Base-by-base conservation (phyloP, 2,888 invertebrate species). In the Leptopterna dolabrata region DNA sequence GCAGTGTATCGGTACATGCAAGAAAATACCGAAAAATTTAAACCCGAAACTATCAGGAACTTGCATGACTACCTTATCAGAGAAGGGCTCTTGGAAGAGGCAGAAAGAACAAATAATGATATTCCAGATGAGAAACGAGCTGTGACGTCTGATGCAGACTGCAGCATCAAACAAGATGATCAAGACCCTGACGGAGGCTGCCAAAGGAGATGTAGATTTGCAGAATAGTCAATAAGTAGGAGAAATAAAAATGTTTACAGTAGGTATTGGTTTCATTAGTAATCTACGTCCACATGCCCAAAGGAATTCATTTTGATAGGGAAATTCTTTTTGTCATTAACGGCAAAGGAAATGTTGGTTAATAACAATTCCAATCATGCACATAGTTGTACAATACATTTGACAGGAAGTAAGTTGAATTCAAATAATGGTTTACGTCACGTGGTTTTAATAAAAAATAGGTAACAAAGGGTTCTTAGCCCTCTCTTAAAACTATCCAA, bases 1-100 rank as follows among this genome's bases (percentile, higher is more conserved):
- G 96, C 94, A 91, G 97, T 97, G 41, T 95, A 95, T 91, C 93
- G 95, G n/a, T 96, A 95, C 91, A 95, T 96, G 93, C 93, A 94
- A 90, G 94, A 94, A 43, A 95, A 96, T 91, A 93, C 94, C 0
- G 94, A 95, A 14, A 95, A 95, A 91, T 96, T 96, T 92, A 93
- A 94, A 0, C 93, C 93, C 84, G 94, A 95, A 90, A 93, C 95
- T 45, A 93, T 94, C 27, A 94, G 95, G 90, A 95, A 94, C 90
- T 93, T 96, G 86, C 93, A 94, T 88, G 94, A 95, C 91, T 94
- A 95, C 91, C 95, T 95, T 92, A 93, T 93, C 91, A 92, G 93
- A n/a, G 93, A 94, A 90, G 95, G 95, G 88, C 93, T 94, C 90
- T 92, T 95, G 19, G 73, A 85, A 11, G 45, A 11, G 19, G 19